Conservation (phyloP, 2,888 invertebrate genomes). For the Omphaloscelis lunosa region DNA sequence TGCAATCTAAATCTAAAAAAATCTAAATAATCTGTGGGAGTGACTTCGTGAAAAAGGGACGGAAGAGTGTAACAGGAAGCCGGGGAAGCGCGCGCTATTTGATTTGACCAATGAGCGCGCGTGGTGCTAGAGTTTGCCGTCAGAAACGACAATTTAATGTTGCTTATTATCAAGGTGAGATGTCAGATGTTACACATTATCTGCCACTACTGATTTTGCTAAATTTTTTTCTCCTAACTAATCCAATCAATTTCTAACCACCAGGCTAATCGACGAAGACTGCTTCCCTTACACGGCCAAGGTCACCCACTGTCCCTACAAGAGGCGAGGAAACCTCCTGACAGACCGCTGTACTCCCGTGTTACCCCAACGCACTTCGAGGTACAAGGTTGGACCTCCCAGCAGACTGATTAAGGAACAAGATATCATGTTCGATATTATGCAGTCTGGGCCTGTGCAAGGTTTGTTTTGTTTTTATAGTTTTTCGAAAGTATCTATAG, state of each 20-base stretch:
- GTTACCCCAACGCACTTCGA: conserved; percentile 89
- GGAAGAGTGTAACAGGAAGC: no score
- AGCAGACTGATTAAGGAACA: conserved; percentile 94
- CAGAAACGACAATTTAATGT: no score
- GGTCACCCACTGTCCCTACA: conserved; percentile 91
- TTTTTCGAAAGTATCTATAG: background rate
- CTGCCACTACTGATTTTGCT: no score
- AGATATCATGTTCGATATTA: conserved; percentile 98
- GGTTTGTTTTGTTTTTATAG: conserved; percentile 64
- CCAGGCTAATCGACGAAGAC: conserved; percentile 95
- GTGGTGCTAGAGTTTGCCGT: no score
- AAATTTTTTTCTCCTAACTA: background rate
- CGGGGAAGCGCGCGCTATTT: no score
- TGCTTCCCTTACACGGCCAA: conserved; percentile 96
- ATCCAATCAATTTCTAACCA: background rate
- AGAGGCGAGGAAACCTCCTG: conserved; percentile 81
- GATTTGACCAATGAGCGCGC: no score
- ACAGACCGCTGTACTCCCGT: conserved; percentile 90
- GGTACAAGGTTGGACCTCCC: conserved; percentile 94
- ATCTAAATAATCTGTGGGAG: no score
- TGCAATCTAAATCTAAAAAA: no score
- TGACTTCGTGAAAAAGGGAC: no score
- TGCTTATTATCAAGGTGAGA: no score
- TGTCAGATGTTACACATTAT: no score
- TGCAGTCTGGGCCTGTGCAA: conserved; percentile 97